A percentile compares a stretch with the other conserved stretches of the same genome.
Evolutionary conservation across 2,797 vertebrate species (phyloP).

Genomic region (Enteromius fasciolatus): DNA sequence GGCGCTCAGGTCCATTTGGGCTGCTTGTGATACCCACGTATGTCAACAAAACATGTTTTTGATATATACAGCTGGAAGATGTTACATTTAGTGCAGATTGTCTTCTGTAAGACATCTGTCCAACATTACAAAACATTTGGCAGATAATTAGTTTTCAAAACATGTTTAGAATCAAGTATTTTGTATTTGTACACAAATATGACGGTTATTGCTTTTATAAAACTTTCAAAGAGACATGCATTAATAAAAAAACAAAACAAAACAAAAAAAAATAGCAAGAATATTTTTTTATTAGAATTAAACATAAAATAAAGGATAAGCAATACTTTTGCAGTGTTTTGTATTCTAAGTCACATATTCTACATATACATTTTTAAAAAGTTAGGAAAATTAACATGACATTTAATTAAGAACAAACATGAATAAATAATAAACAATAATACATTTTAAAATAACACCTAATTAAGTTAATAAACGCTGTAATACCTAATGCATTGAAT

Average conservation of each 20-base stretch:
- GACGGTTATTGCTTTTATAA: neutral
- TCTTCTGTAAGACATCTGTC: conserved; percentile 12
- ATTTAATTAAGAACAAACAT: neutral
- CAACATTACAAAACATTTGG: neutral
- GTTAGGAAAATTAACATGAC: neutral
- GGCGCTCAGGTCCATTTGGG: neutral
- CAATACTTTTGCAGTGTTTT: neutral
- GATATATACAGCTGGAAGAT: neutral
- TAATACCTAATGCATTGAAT: neutral
- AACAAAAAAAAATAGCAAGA: too few relatives aligned
- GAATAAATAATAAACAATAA: neutral
- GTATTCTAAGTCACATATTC: neutral
- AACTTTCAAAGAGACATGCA: neutral
- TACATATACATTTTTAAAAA: neutral
- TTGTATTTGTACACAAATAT: neutral
- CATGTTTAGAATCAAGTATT: neutral
- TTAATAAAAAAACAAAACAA: neutral
- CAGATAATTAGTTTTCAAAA: neutral
- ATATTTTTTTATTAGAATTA: neutral
- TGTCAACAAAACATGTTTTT: neutral
- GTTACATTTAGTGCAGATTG: neutral
- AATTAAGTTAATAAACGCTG: neutral
- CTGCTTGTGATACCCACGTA: neutral
- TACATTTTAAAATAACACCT: neutral
- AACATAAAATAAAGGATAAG: neutral